Base-by-base conservation (phyloP, 2,797 vertebrate species). In the Anas bernieri region DNA sequence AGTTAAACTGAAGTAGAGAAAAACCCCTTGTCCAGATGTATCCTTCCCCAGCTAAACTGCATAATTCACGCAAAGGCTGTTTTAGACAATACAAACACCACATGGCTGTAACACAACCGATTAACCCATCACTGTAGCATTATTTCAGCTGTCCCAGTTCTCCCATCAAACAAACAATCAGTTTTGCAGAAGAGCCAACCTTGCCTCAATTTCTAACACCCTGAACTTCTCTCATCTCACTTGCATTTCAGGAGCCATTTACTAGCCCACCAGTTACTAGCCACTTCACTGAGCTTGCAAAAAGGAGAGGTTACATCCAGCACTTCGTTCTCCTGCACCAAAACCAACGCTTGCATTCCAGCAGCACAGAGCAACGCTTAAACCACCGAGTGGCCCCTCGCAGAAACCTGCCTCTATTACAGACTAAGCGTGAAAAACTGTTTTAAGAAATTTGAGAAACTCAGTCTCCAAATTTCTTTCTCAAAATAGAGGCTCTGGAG, bases 61-160 rank as follows among this genome's bases (percentile, higher is more conserved):
- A 4, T 21, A 56, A 46, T 18, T 37, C 35, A 25, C 28, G n/a
- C 61, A n/a, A 35, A 23, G 50, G 2, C 69, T 35, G 43, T 10
- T 69, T 31, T 8, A 22, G 3, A 4, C 39, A 61, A 33, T n/a
- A 56, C 31, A 21, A 56, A n/a, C 4, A n/a, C 56, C 37, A 37
- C 48, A 6, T 3, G 43, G 46, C 41, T 17, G 22, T 45, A 41
- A 16, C 11, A 1, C 35, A 20, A n/a, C 50, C 23, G 15, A 17
- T 16, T 3, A 45, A 22, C 20, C 4, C 8, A 0, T 8, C 6
- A 45, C 18, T 31, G 58, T 2, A 31, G n/a, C 0, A 0, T 37
- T 46, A 14, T 6, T 41, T 31, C 54, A 54, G 46, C 63, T 72
- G 15, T 11, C 16, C 11, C 17, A 43, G 43, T 31, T 59, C 70